Percentiles rank a stretch among this genome's conserved stretches.
Conservation (phyloP, 1,140 invertebrate species). For the Drosophila kohkoa region DNA sequence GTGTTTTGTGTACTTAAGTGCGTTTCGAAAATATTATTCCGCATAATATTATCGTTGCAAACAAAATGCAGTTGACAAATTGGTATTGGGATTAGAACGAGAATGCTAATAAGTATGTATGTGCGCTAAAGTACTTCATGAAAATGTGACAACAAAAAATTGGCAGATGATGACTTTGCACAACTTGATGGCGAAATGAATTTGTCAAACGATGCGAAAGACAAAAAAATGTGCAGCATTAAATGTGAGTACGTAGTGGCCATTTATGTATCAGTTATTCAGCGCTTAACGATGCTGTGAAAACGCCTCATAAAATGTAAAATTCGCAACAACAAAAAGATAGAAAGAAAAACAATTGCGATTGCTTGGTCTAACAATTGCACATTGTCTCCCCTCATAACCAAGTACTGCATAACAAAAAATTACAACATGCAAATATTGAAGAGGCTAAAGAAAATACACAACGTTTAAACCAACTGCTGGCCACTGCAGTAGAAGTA, state of each 20-base stretch:
- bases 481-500: conserved; percentile 14
- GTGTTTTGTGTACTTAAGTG: not conserved
- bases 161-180: conserved; percentile 13
- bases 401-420: conserved; percentile 43
- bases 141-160: conserved; percentile 19
- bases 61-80: not conserved
- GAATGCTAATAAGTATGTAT: conserved; percentile 23
- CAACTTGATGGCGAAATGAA: conserved; percentile 30
- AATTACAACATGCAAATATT: conserved; percentile 62
- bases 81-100: conserved; percentile 12
- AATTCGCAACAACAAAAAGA: conserved; percentile 9
- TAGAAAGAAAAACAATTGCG: conserved; percentile 43
- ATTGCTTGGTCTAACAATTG: conserved; percentile 44
- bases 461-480: conserved; percentile 32
- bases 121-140: not conserved
- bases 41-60: conserved; percentile 5
- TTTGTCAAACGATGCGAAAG: conserved; percentile 13
- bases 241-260: conserved; percentile 22
- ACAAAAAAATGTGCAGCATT: conserved; percentile 12
- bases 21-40: not conserved
- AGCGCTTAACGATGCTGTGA: conserved; percentile 41
- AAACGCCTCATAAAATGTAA: conserved; percentile 35
- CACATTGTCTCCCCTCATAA: conserved; percentile 45
- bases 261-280: conserved; percentile 45
- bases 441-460: conserved; percentile 28